Percentiles rank a stretch among this genome's conserved stretches.
These are phyloP conservation scores for Aleiodes testaceus DNA, from an alignment of 2,888 invertebrate genomes.

Conservation along the genomic window DNA sequence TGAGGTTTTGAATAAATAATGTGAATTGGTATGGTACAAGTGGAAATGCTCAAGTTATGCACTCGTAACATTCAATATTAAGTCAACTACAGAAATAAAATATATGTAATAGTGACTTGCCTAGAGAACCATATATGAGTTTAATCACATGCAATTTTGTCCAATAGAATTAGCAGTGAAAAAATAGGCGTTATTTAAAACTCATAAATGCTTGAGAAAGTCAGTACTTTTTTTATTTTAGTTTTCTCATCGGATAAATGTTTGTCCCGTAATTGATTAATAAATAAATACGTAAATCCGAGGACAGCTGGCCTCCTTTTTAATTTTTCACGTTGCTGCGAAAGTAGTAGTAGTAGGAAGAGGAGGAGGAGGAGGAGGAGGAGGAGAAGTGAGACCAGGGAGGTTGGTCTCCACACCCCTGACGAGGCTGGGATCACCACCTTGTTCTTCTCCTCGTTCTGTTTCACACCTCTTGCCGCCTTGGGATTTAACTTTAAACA, in stretches of 20 bases:
- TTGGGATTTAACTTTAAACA: conserved; percentile 53
- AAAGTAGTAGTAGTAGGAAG: conserved; percentile 1
- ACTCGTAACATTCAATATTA: conserved; percentile 53
- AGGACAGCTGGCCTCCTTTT: conserved; percentile 49
- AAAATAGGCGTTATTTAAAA: too few species aligned
- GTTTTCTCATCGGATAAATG: conserved; percentile 39
- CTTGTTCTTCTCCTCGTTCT: conserved; percentile 25
- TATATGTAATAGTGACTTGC: conserved; percentile 14
- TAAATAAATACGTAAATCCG: conserved; percentile 50
- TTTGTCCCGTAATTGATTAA: conserved; percentile 49
- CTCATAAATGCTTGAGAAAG: neutral
- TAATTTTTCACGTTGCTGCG: conserved; percentile 49
- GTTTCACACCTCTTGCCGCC: conserved; percentile 49
- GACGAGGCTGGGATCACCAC: conserved; percentile 32
- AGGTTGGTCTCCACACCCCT: conserved; percentile 16
- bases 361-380: neutral
- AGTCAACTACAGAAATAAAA: conserved; percentile 38
- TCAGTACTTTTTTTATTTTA: neutral
- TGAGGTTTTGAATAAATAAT: conserved; percentile 52
- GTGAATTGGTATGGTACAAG: conserved; percentile 47
- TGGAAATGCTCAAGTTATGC: conserved; percentile 49
- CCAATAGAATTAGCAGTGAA: too few species aligned
- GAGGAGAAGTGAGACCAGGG: neutral
- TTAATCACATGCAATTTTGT: neutral
- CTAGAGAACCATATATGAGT: neutral